These are phyloP conservation scores for Scomberomorus guttatus DNA, from an alignment of 2,797 vertebrate genomes.

Conservation along the genomic window DNA sequence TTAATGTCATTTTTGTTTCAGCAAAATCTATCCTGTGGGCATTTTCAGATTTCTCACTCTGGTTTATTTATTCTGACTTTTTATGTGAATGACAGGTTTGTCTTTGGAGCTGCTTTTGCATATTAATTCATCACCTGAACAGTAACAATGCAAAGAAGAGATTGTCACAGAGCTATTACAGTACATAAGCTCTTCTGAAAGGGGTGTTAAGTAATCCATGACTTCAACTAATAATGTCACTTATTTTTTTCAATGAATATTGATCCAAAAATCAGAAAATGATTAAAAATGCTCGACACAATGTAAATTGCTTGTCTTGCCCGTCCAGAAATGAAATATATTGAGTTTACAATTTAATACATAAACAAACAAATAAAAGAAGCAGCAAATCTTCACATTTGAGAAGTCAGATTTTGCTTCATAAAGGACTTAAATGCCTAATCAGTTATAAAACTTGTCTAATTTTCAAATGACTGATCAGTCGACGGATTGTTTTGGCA, in stretches of 20 bases:
- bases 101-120: background rate
- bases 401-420: no score
- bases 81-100: background rate
- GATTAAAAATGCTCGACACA: no score
- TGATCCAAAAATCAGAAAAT: no score
- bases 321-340: no score
- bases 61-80: conserved; percentile 1
- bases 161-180: background rate
- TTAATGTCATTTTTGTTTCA: background rate
- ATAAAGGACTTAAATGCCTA: no score
- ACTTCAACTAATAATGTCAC: background rate
- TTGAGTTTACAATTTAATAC: no score
- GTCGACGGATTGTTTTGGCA: background rate
- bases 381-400: background rate
- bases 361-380: no score
- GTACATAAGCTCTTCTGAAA: background rate
- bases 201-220: background rate
- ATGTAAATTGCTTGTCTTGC: no score
- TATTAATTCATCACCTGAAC: background rate
- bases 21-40: background rate
- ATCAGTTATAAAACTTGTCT: no score
- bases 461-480: background rate
- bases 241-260: background rate
- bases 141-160: background rate
- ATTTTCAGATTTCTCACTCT: conserved; percentile 11